Base-by-base conservation (phyloP, 2,113 vertebrate genomes). In the Mobula birostris region DNA sequence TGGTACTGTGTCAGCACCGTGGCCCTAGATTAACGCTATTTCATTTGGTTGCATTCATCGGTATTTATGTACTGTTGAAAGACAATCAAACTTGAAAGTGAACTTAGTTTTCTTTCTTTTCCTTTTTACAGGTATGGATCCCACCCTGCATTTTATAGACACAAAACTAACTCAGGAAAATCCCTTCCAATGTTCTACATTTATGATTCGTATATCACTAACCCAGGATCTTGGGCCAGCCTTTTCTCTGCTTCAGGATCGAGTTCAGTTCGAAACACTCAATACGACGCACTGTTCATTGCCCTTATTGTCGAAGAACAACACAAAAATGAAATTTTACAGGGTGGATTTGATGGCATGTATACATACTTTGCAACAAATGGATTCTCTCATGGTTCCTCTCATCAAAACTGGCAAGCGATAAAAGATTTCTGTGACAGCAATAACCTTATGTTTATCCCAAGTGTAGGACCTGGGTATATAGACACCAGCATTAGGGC, bases 361-460 rank as follows among this genome's bases (percentile, higher is more conserved):
- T 99, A 99, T 95, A 99, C 99, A 0, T 99, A 99, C 95, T 99
- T 99, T 95, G 99, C 99, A 12, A 99, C 98, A 85, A 99, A 99
- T 95, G 98, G 99, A 32, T 99, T 99, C 95, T 98, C 99, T 94
- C 99, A 98, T 0, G 99, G 99, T 77, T 99, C 99, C 94, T 98
- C 98, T 6, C 98, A 99, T 95, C 96, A 97, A 58, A 99, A 99
- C 12, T 99, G 99, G 99, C 97, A 96, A 63, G 96, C 96, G 61
- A 95, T 99, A 91, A 98, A 98, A 96, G 96, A 96, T 17, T 99
- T 99, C 95, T 99, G 98, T 94, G 98, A 98, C 24, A 97, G 97
- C 12, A 98, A 98, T 96, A 96, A 97, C 95, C 95, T 99, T 95
- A 95, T 99, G 79, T 99, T 99, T 95, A 98, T 99, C 79, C 98